These are phyloP conservation scores for Drosophila lacertosa DNA, from an alignment of 1,140 invertebrate genomes.

Conservation along the genomic window DNA sequence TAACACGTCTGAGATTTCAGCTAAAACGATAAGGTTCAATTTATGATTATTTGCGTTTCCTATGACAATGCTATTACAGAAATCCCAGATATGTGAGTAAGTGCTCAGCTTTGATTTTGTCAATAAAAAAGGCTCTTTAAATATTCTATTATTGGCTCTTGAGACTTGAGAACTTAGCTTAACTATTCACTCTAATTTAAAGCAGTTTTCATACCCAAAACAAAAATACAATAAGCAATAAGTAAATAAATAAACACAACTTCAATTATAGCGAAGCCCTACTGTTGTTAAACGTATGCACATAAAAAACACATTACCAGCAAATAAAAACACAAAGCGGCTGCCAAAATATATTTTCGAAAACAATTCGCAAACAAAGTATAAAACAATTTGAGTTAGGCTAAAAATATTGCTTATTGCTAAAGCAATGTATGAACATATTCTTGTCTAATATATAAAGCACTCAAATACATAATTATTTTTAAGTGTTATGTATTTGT, in stretches of 20 bases:
- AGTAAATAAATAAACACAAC: too few species aligned
- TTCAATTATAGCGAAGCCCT: background rate
- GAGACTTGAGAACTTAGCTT: background rate
- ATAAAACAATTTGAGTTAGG: constrained; percentile 5
- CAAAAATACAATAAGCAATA: too few species aligned
- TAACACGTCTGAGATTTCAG: constrained; percentile 28
- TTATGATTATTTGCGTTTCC: constrained; percentile 8
- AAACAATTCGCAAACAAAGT: constrained; percentile 1
- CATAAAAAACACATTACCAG: constrained; percentile 28
- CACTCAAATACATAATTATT: background rate
- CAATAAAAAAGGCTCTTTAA: background rate
- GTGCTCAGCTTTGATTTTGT: constrained; percentile 23
- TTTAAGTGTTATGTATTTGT: background rate
- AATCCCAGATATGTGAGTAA: background rate
- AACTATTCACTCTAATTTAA: background rate
- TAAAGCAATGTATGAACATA: constrained; percentile 6
- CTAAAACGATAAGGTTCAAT: constrained; percentile 34
- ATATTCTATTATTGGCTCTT: background rate
- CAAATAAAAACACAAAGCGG: constrained; percentile 9
- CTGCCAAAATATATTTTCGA: constrained; percentile 24
- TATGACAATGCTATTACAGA: background rate
- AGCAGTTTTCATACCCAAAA: background rate
- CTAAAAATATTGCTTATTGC: constrained; percentile 13
- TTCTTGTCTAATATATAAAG: background rate
- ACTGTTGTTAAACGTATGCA: constrained; percentile 8